phyloP scores from a whole-genome alignment of 2,797 vertebrate species.

The Alca torda region DNA sequence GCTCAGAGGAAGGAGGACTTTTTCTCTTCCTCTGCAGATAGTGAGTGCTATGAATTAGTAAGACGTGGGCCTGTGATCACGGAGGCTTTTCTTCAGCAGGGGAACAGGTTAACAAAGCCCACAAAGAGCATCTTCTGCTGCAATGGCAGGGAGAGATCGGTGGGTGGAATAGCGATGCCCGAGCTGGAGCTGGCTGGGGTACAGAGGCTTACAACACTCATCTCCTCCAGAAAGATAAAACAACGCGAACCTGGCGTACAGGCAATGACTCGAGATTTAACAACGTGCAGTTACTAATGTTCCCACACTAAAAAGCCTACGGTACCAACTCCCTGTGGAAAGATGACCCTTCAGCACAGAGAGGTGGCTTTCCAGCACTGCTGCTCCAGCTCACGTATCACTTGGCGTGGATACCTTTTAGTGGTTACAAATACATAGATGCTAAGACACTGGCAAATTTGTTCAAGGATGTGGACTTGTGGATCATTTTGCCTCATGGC shows the following conservation, averaged over 20 bases:
- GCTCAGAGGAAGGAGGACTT: neutral
- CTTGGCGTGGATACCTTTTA: neutral
- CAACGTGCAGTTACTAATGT: neutral
- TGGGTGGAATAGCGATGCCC: neutral
- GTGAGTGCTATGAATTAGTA: neutral
- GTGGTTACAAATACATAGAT: neutral
- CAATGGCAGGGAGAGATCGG: neutral
- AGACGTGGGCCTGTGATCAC: accelerated
- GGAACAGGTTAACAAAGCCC: neutral
- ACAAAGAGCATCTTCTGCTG: neutral
- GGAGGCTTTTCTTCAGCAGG: neutral
- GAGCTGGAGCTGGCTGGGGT: neutral
- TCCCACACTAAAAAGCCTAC: neutral
- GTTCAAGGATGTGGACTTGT: neutral
- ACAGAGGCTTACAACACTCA: neutral
- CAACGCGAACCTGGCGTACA: accelerated
- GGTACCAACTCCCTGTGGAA: neutral
- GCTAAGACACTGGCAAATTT: neutral
- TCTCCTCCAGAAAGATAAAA: neutral
- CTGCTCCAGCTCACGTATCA: neutral
- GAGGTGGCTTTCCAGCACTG: neutral
- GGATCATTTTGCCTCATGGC: neutral
- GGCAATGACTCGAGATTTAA: neutral
- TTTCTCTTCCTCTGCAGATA: neutral
- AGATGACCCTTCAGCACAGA: neutral